Evolutionary conservation across 1,140 invertebrate genomes (phyloP).

Genomic region (Drosophila kikkawai): DNA sequence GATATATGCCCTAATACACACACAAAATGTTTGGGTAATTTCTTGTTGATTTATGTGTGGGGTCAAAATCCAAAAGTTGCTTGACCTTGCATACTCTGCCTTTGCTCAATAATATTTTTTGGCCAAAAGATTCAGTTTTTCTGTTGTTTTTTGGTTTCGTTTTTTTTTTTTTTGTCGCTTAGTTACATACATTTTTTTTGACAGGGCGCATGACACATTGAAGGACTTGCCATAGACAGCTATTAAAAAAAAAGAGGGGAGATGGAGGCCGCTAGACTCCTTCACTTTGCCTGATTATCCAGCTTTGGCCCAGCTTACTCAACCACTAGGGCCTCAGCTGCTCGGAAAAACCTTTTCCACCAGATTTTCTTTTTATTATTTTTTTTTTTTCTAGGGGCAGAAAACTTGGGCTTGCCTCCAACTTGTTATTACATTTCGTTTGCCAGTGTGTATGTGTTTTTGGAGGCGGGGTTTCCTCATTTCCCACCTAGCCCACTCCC

Average conservation of each 20-base stretch:
- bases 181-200: conserved; percentile 64
- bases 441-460: conserved; percentile 2
- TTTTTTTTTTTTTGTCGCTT: neutral
- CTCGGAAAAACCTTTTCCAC: neutral
- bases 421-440: conserved; percentile 49
- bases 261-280: neutral
- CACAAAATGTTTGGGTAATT: conserved; percentile 9
- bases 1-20: neutral
- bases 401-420: conserved; percentile 21
- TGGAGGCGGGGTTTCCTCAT: neutral
- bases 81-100: conserved; percentile 30
- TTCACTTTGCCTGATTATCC: conserved; percentile 44
- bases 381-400: neutral
- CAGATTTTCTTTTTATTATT: conserved; percentile 1
- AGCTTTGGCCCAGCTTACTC: conserved; percentile 10
- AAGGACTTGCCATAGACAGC: conserved; percentile 37
- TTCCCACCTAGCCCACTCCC: neutral
- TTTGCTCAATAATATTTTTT: neutral
- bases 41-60: conserved; percentile 1
- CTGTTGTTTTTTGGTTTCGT: no score
- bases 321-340: neutral
- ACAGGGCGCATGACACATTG: conserved; percentile 63
- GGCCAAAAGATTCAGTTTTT: neutral
- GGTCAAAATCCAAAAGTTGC: conserved; percentile 20
- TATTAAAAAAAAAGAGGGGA: conserved; percentile 16